phyloP scores from a whole-genome alignment of 2,888 invertebrate genomes.

The Psylliodes chrysocephalus region DNA sequence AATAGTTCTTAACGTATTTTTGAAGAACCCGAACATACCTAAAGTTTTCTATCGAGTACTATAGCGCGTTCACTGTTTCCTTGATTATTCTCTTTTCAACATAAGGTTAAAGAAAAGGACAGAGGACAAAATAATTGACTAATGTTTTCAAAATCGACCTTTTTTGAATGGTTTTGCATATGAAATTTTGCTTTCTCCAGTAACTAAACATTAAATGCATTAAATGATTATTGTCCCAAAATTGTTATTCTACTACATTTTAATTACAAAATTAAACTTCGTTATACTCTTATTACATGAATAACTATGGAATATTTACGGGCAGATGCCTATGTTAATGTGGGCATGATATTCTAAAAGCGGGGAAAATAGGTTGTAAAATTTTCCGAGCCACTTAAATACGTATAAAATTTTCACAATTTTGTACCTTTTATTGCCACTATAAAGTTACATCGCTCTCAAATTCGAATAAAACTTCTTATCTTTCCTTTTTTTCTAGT shows the following conservation, averaged over 20 bases:
- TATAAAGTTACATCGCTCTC: not conserved
- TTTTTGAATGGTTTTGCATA: too few species aligned
- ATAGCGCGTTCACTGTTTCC: too few species aligned
- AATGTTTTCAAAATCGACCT: too few species aligned
- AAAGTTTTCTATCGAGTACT: too few species aligned
- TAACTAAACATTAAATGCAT: too few species aligned
- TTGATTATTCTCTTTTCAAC: too few species aligned
- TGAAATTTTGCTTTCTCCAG: too few species aligned
- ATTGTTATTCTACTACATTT: not conserved
- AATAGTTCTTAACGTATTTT: too few species aligned
- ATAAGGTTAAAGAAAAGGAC: too few species aligned
- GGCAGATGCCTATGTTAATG: not conserved
- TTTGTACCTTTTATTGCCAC: slow-evolving; percentile 6
- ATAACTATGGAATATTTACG: not conserved
- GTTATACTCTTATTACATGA: not conserved
- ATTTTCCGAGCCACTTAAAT: slow-evolving; percentile 10
- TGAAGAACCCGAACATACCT: too few species aligned
- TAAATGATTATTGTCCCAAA: not conserved
- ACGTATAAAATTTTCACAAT: slow-evolving; percentile 9
- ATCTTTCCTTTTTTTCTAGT: not conserved
- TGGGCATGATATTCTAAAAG: not conserved
- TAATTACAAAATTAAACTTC: slow-evolving; percentile 4
- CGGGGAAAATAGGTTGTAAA: slow-evolving; percentile 1
- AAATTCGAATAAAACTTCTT: slow-evolving; percentile 2
- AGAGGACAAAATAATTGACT: too few species aligned